A percentile compares a stretch with the other conserved stretches of the same genome.
Conservation (phyloP, 2,888 invertebrate species). For the Lithophane leautieri region DNA sequence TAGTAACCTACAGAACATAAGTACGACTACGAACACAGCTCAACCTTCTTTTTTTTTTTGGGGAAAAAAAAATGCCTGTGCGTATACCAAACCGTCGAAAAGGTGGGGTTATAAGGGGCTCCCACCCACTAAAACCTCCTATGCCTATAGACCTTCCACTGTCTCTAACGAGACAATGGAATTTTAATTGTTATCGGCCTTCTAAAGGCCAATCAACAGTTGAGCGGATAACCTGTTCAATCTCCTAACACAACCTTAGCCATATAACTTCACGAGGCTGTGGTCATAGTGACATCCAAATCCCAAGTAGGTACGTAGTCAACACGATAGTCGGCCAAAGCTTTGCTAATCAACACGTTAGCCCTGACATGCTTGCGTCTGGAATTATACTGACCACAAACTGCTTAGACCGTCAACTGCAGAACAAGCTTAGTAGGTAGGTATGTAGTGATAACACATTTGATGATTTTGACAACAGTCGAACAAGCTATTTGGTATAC, state of each 20-base stretch:
- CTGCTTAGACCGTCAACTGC: constrained; percentile 37
- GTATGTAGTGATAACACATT: neutral
- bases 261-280: neutral
- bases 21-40: neutral
- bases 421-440: constrained; percentile 9
- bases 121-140: neutral
- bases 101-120: neutral
- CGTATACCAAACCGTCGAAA: neutral
- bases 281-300: constrained; percentile 25
- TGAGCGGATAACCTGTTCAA: neutral
- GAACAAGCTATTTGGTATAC: too few relatives aligned
- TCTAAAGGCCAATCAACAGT: too few relatives aligned
- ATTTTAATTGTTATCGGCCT: too few relatives aligned
- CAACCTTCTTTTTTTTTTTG: neutral
- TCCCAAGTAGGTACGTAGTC: constrained; percentile 12
- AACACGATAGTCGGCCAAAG: neutral
- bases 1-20: neutral
- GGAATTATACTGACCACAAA: constrained; percentile 47
- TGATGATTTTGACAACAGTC: neutral
- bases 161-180: too few relatives aligned
- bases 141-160: too few relatives aligned
- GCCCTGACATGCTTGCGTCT: constrained; percentile 26
- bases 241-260: neutral
- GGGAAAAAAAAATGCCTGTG: neutral
- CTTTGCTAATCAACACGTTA: constrained; percentile 35